phyloP scores from a whole-genome alignment of 64 coral and sea anemone genomes.

The Montipora capricornis region DNA sequence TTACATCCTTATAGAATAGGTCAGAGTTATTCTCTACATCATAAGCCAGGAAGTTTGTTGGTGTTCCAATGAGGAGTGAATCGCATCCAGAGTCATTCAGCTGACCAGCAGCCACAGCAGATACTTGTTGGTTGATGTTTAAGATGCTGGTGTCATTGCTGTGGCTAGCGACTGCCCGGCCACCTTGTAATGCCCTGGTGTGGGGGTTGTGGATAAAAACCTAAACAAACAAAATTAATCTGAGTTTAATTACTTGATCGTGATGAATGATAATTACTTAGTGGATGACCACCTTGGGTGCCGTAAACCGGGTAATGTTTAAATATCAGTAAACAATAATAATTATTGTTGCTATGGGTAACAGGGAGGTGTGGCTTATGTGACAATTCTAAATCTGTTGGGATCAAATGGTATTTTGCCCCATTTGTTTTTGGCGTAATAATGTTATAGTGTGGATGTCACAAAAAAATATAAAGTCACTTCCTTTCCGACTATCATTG shows the following conservation, averaged over 20 bases:
- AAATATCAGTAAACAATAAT: neutral
- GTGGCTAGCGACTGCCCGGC: conserved; percentile 70
- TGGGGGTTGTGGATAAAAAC: conserved; percentile 99
- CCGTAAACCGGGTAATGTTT: too few species aligned
- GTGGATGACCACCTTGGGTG: neutral
- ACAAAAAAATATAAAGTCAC: too few species aligned
- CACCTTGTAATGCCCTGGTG: conserved; percentile 67
- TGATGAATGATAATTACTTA: neutral
- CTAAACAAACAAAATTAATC: conserved; percentile 26
- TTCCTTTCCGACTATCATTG: too few species aligned
- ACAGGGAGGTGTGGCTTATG: too few species aligned
- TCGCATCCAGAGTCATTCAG: conserved; percentile 71
- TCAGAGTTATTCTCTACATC: conserved; percentile 99
- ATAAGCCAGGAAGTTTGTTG: conserved; percentile 95
- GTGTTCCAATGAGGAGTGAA: conserved; percentile 90
- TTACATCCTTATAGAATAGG: conserved; percentile 99
- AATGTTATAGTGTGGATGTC: too few species aligned
- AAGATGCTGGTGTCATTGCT: conserved; percentile 92
- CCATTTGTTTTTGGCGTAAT: too few species aligned
- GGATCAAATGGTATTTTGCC: too few species aligned
- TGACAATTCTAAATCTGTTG: too few species aligned
- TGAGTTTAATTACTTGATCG: too few species aligned
- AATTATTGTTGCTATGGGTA: too few species aligned
- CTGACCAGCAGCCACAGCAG: conserved; percentile 82
- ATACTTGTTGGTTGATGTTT: conserved; percentile 99